Evolutionary conservation across 2,888 invertebrate species (phyloP).

Genomic region (Danaus chrysippus): DNA sequence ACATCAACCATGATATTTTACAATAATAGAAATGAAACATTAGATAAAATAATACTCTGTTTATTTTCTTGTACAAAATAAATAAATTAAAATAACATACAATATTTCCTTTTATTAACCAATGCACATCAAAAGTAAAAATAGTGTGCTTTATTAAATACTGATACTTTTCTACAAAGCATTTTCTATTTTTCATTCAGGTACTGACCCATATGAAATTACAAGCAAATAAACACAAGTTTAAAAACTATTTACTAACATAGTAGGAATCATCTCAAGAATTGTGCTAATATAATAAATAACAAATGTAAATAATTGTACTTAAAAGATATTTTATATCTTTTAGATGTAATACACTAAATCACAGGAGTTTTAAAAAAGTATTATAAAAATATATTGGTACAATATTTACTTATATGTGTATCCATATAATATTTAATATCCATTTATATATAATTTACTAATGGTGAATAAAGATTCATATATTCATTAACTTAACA

Average conservation of each 20-base stretch:
- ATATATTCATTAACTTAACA: slow-evolving; percentile 11
- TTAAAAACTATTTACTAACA: neutral
- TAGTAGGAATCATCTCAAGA: slow-evolving; percentile 2
- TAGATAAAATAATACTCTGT: no score
- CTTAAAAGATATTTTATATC: neutral
- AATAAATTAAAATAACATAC: no score
- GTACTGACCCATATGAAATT: no score
- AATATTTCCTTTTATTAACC: no score
- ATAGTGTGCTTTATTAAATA: no score
- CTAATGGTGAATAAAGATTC: neutral
- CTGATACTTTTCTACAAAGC: no score
- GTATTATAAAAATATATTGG: slow-evolving; percentile 1
- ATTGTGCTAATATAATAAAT: slow-evolving; percentile 1
- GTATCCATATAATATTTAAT: neutral
- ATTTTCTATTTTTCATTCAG: no score
- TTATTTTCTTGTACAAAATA: no score
- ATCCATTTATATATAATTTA: neutral
- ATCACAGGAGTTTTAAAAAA: slow-evolving; percentile 3
- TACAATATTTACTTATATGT: neutral
- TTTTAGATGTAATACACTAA: neutral
- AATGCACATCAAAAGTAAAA: no score
- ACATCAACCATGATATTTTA: no score
- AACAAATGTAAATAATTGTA: neutral
- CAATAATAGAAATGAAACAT: no score
- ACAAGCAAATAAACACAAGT: neutral